phyloP scores from a whole-genome alignment of 2,797 vertebrate genomes.

The Geotrypetes seraphini region DNA sequence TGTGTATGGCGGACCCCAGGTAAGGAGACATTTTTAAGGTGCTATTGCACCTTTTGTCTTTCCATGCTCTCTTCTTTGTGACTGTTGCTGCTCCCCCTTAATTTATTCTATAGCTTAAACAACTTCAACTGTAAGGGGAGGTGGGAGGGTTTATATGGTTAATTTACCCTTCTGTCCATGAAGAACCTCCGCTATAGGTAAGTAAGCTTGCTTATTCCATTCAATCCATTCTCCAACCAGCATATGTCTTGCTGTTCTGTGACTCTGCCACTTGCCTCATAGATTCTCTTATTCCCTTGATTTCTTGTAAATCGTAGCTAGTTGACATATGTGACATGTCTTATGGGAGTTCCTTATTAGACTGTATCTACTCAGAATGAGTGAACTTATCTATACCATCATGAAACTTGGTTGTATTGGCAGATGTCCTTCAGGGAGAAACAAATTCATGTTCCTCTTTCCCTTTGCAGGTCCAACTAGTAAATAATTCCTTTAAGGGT shows the following conservation, averaged over 20 bases:
- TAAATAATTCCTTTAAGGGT: slow-evolving; percentile 96
- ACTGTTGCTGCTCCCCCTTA: background rate
- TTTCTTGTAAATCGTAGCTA: no score
- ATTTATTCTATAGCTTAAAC: no score
- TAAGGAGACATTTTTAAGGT: slow-evolving; percentile 17
- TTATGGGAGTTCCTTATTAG: no score
- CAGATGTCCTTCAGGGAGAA: no score
- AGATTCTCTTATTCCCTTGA: background rate
- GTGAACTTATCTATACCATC: no score
- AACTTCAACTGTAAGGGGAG: no score
- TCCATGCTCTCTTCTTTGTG: background rate
- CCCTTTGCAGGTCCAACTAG: slow-evolving; percentile 79
- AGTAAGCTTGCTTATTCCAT: background rate
- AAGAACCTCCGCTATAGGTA: slow-evolving; percentile 1
- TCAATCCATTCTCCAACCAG: background rate
- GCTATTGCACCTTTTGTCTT: background rate
- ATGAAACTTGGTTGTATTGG: no score
- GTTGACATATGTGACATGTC: no score
- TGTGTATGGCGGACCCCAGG: slow-evolving; percentile 93
- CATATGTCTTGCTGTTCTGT: background rate
- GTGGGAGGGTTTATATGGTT: no score
- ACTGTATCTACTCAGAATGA: no score
- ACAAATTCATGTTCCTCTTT: background rate
- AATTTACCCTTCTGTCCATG: no score
- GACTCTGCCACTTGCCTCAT: background rate